Percentiles rank a stretch among this genome's conserved stretches.
Conservation (phyloP, 2,113 vertebrate genomes). For the Aplodontia rufa region DNA sequence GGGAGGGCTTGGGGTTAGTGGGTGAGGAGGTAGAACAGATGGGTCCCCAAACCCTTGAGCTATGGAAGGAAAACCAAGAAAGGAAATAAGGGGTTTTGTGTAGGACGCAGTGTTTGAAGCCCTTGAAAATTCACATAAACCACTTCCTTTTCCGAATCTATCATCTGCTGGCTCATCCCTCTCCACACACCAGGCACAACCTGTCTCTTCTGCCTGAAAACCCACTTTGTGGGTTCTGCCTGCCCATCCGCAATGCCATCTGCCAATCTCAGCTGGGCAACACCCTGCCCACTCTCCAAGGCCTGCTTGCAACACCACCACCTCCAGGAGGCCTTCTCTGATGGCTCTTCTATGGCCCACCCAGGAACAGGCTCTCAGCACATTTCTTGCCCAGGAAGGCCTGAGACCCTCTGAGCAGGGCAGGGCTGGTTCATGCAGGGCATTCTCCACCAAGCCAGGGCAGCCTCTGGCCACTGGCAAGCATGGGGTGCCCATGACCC, state of each 20-base stretch:
- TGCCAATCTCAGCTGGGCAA: constrained; percentile 38
- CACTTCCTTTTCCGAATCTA: constrained; percentile 4
- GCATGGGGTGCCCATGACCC: not conserved
- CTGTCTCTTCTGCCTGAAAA: constrained; percentile 53
- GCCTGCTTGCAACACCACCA: not conserved
- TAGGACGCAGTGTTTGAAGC: not conserved
- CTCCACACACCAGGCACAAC: constrained; percentile 47
- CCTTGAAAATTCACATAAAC: constrained; percentile 1
- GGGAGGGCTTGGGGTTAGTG: not conserved
- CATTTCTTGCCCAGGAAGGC: not conserved
- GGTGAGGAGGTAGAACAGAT: not conserved
- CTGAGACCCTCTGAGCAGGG: not conserved
- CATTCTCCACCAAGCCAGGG: not conserved
- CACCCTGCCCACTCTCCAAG: not conserved
- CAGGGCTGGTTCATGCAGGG: not conserved
- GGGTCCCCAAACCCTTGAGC: not conserved
- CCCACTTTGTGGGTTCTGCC: not conserved
- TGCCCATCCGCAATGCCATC: constrained; percentile 11
- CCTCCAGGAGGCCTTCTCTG: constrained; percentile 15
- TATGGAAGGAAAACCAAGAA: not conserved
- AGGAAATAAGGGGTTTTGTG: not conserved
- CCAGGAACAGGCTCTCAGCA: not conserved
- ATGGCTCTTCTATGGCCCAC: not conserved
- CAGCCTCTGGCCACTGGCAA: not conserved
- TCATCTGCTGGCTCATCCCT: constrained; percentile 47